Evolutionary conservation across 1,140 invertebrate genomes (phyloP).

Genomic region (Diuraphis noxia): DNA sequence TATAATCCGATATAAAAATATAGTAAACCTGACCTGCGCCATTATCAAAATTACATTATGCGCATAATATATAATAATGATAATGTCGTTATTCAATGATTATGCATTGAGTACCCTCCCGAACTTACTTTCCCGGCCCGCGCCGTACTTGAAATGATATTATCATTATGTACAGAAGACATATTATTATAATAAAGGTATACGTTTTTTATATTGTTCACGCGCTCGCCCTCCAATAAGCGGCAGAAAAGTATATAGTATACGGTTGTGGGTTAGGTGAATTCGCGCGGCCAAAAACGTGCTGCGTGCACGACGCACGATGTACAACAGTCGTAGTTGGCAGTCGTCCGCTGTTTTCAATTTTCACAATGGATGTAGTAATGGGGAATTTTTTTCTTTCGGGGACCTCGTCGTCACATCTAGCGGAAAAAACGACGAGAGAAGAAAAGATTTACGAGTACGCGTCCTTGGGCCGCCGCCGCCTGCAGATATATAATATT

Average conservation of each 20-base stretch:
- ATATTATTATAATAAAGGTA: not conserved
- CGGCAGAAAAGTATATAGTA: not conserved
- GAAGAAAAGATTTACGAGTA: not conserved
- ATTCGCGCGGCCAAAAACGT: not conserved
- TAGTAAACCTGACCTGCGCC: not conserved
- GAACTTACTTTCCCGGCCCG: not conserved
- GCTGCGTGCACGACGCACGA: not conserved
- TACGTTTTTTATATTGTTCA: not conserved
- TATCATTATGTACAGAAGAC: not conserved
- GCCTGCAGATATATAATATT: not conserved
- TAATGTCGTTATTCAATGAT: not conserved
- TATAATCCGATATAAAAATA: too few species aligned
- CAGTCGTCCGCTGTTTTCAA: not conserved
- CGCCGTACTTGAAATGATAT: not conserved
- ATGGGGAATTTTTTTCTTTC: not conserved
- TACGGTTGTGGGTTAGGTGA: not conserved
- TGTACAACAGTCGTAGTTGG: not conserved
- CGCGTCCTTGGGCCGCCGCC: not conserved
- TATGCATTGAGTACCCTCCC: not conserved
- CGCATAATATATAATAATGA: not conserved
- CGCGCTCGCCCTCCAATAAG: not conserved
- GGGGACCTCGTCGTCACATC: not conserved
- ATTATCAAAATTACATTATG: not conserved
- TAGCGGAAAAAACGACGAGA: not conserved
- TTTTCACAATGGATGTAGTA: slow-evolving; percentile 12